Base-by-base conservation (phyloP, 2,113 vertebrate genomes). In the Numida meleagris region DNA sequence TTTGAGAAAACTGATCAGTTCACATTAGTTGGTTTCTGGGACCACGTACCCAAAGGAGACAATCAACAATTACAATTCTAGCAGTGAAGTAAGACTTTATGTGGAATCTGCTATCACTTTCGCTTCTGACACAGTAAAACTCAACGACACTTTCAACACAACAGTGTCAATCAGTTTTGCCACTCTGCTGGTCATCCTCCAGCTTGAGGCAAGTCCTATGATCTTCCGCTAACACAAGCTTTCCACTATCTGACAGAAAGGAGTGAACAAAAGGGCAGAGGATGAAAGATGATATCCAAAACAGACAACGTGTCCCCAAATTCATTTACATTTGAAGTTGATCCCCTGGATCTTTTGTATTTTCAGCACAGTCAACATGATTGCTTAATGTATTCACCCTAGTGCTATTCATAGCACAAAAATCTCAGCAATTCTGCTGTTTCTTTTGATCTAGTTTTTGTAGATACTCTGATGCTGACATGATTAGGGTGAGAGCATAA, bases 391-490 rank as follows among this genome's bases (percentile, higher is more conserved):
- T 51, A 77, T 89, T 94, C 82, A 80, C 83, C 70, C 90, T 27
- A 73, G n/a, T 24, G 68, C 89, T 96, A 87, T 94, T 95, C 88
- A 95, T 92, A 95, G 90, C 87, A 89, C 70, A 57, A 67, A 94
- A 93, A 80, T 59, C 81, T 94, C 86, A 89, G 86, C 92, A 95
- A 96, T 82, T 82, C 42, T 2, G 7, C 58, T 77, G 90, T 88
- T 89, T 89, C 88, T 89, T 97, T 96, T 96, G 94, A 95, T 96
- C 89, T 97, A 92, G 93, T 96, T 94, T 82, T 96, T 96, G 89
- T 95, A 95, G 94, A 82, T 96, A 88, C 91, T 91, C 83, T 84
- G 78, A 92, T 82, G 72, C 75, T 88, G 88, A 91, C 87, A 92
- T 63, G 81, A 95, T 93, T 89, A 94, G 91, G 66, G 66, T 88